phyloP scores from a whole-genome alignment of 2,113 vertebrate genomes.

The Lasiurus borealis region DNA sequence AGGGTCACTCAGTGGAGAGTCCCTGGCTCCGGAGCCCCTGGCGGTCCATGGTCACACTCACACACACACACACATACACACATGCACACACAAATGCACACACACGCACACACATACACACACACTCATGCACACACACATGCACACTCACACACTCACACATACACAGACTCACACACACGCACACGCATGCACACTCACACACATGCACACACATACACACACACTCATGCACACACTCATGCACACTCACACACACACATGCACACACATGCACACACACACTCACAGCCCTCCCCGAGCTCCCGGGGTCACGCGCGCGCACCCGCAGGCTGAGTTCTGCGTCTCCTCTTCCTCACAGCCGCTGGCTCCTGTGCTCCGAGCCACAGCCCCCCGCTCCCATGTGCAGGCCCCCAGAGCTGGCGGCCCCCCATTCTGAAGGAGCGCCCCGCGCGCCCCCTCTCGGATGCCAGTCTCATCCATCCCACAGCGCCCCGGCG shows the following conservation, averaged over 20 bases:
- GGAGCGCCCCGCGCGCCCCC: neutral
- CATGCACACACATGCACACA: neutral
- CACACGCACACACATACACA: neutral
- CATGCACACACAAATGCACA: neutral
- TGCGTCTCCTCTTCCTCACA: slow-evolving; percentile 82
- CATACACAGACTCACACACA: too few relatives aligned
- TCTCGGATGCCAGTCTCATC: neutral
- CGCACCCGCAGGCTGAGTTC: neutral
- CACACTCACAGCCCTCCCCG: too few relatives aligned
- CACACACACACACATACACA: neutral
- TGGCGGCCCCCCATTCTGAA: neutral
- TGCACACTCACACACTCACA: neutral
- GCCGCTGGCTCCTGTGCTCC: neutral
- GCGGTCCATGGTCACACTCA: neutral
- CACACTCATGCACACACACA: neutral
- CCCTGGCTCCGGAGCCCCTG: neutral
- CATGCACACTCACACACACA: neutral
- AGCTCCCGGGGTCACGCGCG: too few relatives aligned
- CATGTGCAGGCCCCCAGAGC: neutral
- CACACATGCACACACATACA: neutral
- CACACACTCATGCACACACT: neutral
- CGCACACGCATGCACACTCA: neutral
- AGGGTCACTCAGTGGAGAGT: neutral
- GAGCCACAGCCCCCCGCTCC: neutral
- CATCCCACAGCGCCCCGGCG: neutral